Base-by-base conservation (phyloP, 1,140 invertebrate genomes). In the Lasioglossum albipes region DNA sequence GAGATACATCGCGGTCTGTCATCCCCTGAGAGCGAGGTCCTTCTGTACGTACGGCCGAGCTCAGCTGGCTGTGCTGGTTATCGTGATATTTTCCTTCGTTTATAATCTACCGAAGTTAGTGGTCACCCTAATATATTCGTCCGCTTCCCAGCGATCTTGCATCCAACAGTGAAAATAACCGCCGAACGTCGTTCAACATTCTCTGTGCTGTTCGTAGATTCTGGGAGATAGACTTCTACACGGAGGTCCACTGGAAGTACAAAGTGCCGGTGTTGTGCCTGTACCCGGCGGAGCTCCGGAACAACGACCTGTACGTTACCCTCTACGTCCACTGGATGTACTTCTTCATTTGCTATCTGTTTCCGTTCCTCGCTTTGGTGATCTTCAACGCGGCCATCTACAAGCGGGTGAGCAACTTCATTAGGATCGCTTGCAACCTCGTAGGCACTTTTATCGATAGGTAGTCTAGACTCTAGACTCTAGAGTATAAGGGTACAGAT, bases 1-100 rank as follows among this genome's bases (percentile, higher is more conserved):
- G 92, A 95, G 98, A 66, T 99, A 98, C 93, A 97, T 99, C 61
- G 98, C 98, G 1, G 98, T 99, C 0, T 99, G 98, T 90, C 97
- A 99, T 92, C 98, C 98, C 0, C 94, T 99, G 12, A 95, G 95
- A 80, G 98, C 98, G 0, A 95, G 97, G 65, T 96, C 96, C 0
- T 95, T 99, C 67, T 99, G 98, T 92, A 99, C 98, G 0, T 98
- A 98, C 87, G 96, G 97, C 2, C 94, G 98, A 57, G 97, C 98
- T 7, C 95, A 97, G 57, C 94, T 97, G 81, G 98, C 98, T 87
- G 97, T 99, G 12, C 91, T 97, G 3, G 93, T 95, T n/a, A 97
- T 98, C 79, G 95, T 97, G 0, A 91, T 97, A 52, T 96, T 98
- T 87, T 96, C 98, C 0, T 92, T 97, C 62, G 88, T 97, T 36